Evolutionary conservation across 2,797 vertebrate genomes (phyloP).

Genomic region (Heterohyrax brucei): DNA sequence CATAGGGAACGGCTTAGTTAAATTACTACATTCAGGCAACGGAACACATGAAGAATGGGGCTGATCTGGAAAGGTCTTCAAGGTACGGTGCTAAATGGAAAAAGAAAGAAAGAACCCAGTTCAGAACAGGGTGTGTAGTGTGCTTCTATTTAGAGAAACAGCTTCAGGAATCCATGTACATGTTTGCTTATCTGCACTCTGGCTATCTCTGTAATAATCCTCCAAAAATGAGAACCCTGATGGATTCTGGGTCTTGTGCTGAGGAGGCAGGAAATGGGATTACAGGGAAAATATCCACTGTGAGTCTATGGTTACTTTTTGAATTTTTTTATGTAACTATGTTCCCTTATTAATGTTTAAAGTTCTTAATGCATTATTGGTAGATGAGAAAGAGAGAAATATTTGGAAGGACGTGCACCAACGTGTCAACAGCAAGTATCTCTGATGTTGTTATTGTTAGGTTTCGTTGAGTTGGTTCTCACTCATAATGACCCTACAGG

Average conservation of each 20-base stretch:
- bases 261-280: neutral
- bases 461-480: too few relatives aligned
- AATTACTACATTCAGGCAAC: neutral
- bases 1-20: neutral
- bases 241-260: neutral
- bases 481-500: too few relatives aligned
- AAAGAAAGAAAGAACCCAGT: neutral
- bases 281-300: neutral
- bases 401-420: neutral
- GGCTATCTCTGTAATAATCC: neutral
- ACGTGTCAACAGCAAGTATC: neutral
- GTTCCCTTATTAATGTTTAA: neutral
- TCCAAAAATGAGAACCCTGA: neutral
- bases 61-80: conserved; percentile 41
- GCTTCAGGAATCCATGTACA: neutral
- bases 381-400: neutral
- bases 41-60: conserved; percentile 25
- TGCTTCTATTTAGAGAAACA: conserved; percentile 9
- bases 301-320: neutral
- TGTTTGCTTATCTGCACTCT: neutral
- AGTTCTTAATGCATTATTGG: neutral
- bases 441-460: neutral
- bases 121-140: neutral
- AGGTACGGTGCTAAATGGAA: conserved; percentile 8
- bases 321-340: neutral